Base-by-base conservation (phyloP, 2,888 invertebrate species). In the Dascillus cervinus region DNA sequence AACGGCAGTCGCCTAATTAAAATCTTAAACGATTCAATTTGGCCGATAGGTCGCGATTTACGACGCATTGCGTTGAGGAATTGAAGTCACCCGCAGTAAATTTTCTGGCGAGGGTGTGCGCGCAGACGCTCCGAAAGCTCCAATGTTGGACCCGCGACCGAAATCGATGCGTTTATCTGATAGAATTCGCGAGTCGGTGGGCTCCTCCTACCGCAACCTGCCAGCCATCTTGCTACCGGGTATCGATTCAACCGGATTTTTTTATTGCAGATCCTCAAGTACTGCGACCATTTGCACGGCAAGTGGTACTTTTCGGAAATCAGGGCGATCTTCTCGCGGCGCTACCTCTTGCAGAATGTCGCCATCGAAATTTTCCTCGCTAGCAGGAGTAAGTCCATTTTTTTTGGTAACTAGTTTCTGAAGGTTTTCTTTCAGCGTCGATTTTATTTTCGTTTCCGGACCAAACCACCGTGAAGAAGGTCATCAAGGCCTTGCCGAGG, bases 281-380 rank as follows among this genome's bases (percentile, higher is more conserved):
- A 97, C 70, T 95, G 97, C 67, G 98, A 99, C 63, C 91, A 95
- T 65, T 77, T 96, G 26, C 97, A 98, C 65, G 97, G 97, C 40
- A 94, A 97, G 70, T 99, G 98, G 98, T 95, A 96, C 72, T 97
- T 98, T 73, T 91, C 90, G 50, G 98, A 99, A 72, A 91, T 99
- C 43, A 82, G 98, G 6, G 98, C 98, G 39, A 95, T 99, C 55
- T 98, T 99, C 72, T 91, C 95, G 5, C 75, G 98, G 2, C 79
- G 96, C 23, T 97, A 97, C 65, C 77, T 98, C 31, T 78, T 98
- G 49, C 97, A 98, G 70, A 96, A 95, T 69, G 82, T 87, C 34
- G 96, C 96, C 44, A 81, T 99, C 60, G 98, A 99, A 70, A 91
- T 99, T 64, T 99, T 99, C 72, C 77, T 99, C 48, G 95, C 98